Percentiles rank a stretch among this genome's conserved stretches.
phyloP scores from a whole-genome alignment of 2,797 vertebrate genomes.

The Pangasius mekongensis region DNA sequence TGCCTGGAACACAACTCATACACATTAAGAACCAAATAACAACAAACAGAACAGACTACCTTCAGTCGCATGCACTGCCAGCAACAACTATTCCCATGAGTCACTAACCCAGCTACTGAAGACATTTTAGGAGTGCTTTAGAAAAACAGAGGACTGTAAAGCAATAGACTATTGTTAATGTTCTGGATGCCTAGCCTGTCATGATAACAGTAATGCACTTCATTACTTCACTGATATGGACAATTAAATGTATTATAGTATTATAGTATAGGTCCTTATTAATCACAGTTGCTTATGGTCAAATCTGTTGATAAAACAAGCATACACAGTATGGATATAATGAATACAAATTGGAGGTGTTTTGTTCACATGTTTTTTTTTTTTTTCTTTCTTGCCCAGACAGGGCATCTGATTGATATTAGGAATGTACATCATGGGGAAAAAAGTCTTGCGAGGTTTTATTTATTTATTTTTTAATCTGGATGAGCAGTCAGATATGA shows the following conservation, averaged over 20 bases:
- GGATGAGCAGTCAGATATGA: neutral
- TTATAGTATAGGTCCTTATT: neutral
- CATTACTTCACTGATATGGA: neutral
- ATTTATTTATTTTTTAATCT: neutral
- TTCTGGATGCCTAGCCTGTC: neutral
- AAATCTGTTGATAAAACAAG: neutral
- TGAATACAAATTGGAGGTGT: neutral
- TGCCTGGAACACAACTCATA: conserved; percentile 58
- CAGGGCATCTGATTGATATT: neutral
- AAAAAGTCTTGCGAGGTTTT: neutral
- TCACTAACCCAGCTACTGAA: conserved; percentile 32
- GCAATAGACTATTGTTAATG: conserved; percentile 2
- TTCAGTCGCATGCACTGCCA: conserved; percentile 30
- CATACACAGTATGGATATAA: neutral
- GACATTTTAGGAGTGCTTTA: conserved; percentile 28
- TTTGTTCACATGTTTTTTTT: too few relatives aligned
- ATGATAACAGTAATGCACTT: neutral
- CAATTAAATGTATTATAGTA: neutral
- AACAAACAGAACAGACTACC: conserved; percentile 29
- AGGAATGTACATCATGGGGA: neutral
- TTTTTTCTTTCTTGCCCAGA: neutral
- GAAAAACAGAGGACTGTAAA: neutral
- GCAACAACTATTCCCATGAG: conserved; percentile 29
- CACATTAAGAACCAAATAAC: conserved; percentile 26
- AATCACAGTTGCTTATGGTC: neutral